Base-by-base conservation (phyloP, 2,113 vertebrate genomes). In the Tinamus guttatus region DNA sequence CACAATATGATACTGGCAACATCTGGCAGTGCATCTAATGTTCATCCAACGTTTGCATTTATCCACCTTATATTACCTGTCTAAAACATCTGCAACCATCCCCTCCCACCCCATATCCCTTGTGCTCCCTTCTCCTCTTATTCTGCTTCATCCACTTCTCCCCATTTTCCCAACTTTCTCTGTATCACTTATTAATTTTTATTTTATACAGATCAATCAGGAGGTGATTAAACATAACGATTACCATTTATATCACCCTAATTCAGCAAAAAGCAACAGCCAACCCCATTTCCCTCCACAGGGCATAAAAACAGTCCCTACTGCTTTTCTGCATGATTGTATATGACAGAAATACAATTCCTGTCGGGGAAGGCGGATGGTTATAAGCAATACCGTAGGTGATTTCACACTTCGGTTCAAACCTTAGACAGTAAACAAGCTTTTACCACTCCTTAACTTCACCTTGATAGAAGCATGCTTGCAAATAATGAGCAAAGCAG, bases 401-500 rank as follows among this genome's bases (percentile, higher is more conserved):
- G 87, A 95, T 95, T 95, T 92, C 91, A 91, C 3, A 28, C 95
- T 90, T 93, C 87, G 80, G 85, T 85, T 94, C 64, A 80, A 89
- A 85, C 91, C 64, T 80, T 63, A 32, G 32, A 45, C 85, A 87
- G 81, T 67, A 94, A 93, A 89, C 89, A 96, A 91, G 79, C 20
- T 95, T 93, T 90, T 89, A 82, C 93, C 75, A 89, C 18, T 71
- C 78, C 41, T 93, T 94, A 89, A 94, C 89, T 87, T 94, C 93
- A 94, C 81, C 93, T 95, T 89, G 81, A 89, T 89, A 82, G 43
- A 12, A 89, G 59, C 51, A 62, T 0, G 1, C 49, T 91, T 89
- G 69, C 9, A 5, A 93, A 63, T 45, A 80, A 95, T 89, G 95
- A 95, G 95, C 95, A 95, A 97, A 95, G 91, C 95, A 95, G 82